phyloP scores from a whole-genome alignment of 1,140 invertebrate genomes.

The Drosophila mauritiana region DNA sequence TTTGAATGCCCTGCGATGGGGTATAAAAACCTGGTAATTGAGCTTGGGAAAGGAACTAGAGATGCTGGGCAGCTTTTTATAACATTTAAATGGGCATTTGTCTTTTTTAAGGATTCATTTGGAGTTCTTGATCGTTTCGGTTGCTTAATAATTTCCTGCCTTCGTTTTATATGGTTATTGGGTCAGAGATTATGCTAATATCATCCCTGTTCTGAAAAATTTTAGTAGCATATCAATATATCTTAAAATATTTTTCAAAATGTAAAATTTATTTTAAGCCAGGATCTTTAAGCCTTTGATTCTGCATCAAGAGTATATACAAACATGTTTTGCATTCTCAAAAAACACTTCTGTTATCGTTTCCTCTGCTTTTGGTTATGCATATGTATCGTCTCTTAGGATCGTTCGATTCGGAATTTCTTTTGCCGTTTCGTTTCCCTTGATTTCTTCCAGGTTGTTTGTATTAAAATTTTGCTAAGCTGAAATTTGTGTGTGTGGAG shows the following conservation, averaged over 20 bases:
- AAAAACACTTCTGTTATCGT: conserved; percentile 28
- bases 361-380: conserved; percentile 62
- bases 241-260: no score
- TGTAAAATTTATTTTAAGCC: no score
- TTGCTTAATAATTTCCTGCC: not conserved
- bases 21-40: conserved; percentile 33
- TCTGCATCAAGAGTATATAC: conserved; percentile 25
- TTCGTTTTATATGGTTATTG: no score
- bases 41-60: conserved; percentile 38
- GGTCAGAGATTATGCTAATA: no score
- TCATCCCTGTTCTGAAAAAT: no score
- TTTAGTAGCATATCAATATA: no score
- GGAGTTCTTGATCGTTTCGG: not conserved
- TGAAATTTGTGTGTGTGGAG: conserved; percentile 55
- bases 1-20: conserved; percentile 28
- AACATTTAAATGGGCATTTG: conserved; percentile 17
- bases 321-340: no score
- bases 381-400: conserved; percentile 75
- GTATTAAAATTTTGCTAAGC: conserved; percentile 78
- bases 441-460: conserved; percentile 44
- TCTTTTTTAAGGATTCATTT: conserved; percentile 22
- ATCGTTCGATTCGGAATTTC: conserved; percentile 63
- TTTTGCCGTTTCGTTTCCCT: conserved; percentile 21
- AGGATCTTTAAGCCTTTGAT: no score
- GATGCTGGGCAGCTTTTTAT: conserved; percentile 23